Percentiles rank a stretch among this genome's conserved stretches.
These are phyloP conservation scores for Drosophila mulleri DNA, from an alignment of 2,888 invertebrate species.

Conservation along the genomic window DNA sequence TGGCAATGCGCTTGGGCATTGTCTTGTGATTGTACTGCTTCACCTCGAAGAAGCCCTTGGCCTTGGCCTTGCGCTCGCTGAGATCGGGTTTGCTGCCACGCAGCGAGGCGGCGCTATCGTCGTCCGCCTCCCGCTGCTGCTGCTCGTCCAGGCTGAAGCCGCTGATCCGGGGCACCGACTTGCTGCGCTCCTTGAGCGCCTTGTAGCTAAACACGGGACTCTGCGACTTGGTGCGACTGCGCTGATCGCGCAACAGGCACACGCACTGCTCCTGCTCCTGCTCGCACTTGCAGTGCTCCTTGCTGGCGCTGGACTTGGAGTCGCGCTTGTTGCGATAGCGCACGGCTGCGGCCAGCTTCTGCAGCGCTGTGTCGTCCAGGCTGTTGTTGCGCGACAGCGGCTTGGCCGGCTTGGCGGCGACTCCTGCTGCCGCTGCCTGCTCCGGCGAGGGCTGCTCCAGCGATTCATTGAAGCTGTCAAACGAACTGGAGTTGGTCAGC, in stretches of 20 bases:
- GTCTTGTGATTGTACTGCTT: conserved; percentile 89
- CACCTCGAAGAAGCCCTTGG: conserved; percentile 86
- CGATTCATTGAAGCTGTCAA: conserved; percentile 82
- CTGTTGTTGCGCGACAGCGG: conserved; percentile 72
- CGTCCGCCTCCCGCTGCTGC: conserved; percentile 48
- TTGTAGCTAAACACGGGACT: conserved; percentile 73
- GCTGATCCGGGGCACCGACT: conserved; percentile 84
- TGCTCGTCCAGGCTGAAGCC: conserved; percentile 71
- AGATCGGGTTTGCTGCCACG: conserved; percentile 72
- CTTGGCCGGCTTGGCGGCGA: conserved; percentile 46
- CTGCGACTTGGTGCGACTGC: conserved; percentile 65
- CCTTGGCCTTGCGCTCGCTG: conserved; percentile 76
- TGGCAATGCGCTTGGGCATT: conserved; percentile 90
- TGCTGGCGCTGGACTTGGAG: conserved; percentile 22
- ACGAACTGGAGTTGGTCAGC: conserved; percentile 81
- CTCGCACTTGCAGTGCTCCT: conserved; percentile 58
- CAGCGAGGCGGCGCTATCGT: conserved; percentile 65
- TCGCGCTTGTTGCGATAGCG: conserved; percentile 57
- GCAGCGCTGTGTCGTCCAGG: conserved; percentile 82
- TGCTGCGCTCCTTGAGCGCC: conserved; percentile 83
- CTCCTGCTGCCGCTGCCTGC: conserved; percentile 12
- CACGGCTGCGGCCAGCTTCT: conserved; percentile 67
- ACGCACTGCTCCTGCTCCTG: conserved; percentile 53
- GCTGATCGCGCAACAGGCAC: conserved; percentile 64
- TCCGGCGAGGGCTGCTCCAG: conserved; percentile 57